Percentiles rank a stretch among this genome's conserved stretches.
These are phyloP conservation scores for Anguilla obscura DNA, from an alignment of 2,797 vertebrate genomes.

Conservation along the genomic window DNA sequence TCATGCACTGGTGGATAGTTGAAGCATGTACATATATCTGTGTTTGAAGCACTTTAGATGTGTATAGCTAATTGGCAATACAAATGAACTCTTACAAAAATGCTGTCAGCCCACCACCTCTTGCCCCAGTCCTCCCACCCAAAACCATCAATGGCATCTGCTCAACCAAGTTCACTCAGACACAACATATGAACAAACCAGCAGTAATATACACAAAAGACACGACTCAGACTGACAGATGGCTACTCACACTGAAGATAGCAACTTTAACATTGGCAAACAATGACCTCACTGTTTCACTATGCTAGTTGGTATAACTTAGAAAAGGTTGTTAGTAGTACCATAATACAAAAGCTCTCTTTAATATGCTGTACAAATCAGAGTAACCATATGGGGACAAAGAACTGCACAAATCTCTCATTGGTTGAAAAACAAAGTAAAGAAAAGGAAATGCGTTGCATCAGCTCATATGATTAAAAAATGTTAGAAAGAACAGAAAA, in stretches of 20 bases:
- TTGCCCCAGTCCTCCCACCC: neutral
- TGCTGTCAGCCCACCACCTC: neutral
- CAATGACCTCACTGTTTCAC: neutral
- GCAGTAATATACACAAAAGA: neutral
- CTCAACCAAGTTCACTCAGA: neutral
- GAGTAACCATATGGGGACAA: neutral
- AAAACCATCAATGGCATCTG: neutral
- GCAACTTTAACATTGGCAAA: neutral
- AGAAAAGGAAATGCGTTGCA: slow-evolving; percentile 36
- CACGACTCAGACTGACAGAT: neutral
- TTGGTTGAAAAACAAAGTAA: slow-evolving; percentile 18
- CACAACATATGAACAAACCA: neutral
- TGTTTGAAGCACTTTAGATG: neutral
- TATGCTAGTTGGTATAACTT: neutral
- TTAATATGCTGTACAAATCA: neutral
- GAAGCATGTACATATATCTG: neutral
- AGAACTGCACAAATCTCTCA: slow-evolving; percentile 14
- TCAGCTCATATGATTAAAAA: slow-evolving; percentile 16
- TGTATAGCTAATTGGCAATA: neutral
- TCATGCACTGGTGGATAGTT: neutral
- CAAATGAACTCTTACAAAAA: neutral
- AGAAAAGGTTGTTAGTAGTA: neutral
- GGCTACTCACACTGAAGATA: neutral
- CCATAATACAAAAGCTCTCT: neutral
- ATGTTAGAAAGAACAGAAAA: slow-evolving; percentile 31